Percentiles rank a stretch among this genome's conserved stretches.
phyloP scores from a whole-genome alignment of 2,888 invertebrate genomes.

The Chrysotoxum bicinctum region DNA sequence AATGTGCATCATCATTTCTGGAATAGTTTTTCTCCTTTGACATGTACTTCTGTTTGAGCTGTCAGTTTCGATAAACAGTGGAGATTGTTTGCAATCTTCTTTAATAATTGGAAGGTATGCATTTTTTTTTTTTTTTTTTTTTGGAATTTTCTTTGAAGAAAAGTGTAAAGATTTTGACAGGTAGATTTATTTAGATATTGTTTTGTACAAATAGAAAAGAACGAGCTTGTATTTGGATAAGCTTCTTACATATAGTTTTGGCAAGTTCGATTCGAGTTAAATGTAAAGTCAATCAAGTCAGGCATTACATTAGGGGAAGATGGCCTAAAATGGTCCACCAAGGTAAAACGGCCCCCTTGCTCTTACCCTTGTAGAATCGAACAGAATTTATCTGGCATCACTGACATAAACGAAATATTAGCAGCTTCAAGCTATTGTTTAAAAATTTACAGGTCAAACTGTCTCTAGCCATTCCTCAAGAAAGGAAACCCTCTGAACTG shows the following conservation, averaged over 20 bases:
- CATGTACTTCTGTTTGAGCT: constrained; percentile 39
- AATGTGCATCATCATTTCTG: constrained; percentile 14
- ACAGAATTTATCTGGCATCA: too few species aligned
- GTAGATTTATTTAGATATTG: neutral
- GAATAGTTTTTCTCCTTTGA: constrained; percentile 20
- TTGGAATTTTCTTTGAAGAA: neutral
- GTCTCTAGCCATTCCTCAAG: too few species aligned
- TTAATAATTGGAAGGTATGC: neutral
- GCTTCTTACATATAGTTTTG: neutral
- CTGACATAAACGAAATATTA: too few species aligned
- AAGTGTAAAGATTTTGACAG: constrained; percentile 16
- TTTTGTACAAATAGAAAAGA: neutral
- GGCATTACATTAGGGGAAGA: too few species aligned
- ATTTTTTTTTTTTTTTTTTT: neutral
- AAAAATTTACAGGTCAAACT: too few species aligned
- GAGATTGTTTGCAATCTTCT: constrained; percentile 7
- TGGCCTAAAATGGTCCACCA: too few species aligned
- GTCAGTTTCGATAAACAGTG: constrained; percentile 35
- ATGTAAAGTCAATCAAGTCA: neutral
- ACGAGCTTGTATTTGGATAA: neutral
- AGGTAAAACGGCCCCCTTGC: too few species aligned
- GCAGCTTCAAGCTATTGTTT: too few species aligned
- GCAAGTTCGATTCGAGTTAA: neutral
- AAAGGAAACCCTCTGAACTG: too few species aligned
- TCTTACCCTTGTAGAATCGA: too few species aligned